Evolutionary conservation across 2,888 invertebrate species (phyloP).

Genomic region (Octodonta nipae): DNA sequence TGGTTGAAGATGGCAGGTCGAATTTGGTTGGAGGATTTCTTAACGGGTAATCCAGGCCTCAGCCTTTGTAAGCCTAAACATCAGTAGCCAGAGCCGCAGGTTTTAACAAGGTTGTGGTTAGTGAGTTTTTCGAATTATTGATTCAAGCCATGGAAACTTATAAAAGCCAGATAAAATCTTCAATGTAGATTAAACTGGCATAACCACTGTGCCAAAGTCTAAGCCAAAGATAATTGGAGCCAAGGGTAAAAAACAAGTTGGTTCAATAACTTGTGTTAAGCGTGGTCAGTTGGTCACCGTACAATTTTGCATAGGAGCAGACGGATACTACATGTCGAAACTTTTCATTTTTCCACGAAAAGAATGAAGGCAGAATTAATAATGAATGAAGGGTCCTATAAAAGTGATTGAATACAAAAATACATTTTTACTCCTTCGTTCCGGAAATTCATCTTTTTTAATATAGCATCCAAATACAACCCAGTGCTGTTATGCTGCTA

Average conservation of each 20-base stretch:
- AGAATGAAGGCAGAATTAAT: constrained; percentile 1
- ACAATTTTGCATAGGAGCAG: not conserved
- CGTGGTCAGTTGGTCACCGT: not conserved
- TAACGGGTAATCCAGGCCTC: not conserved
- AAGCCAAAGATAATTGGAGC: not conserved
- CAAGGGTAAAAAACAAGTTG: constrained; percentile 1
- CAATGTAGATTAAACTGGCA: not conserved
- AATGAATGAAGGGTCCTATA: not conserved
- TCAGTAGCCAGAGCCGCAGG: not conserved
- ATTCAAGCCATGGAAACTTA: not conserved
- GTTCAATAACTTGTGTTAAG: not conserved
- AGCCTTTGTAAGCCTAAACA: not conserved
- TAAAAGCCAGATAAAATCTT: not conserved
- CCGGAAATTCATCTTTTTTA: not conserved
- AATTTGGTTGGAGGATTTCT: not conserved
- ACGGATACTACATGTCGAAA: not conserved
- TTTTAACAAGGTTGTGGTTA: not conserved
- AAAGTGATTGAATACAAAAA: not conserved
- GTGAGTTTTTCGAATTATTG: not conserved
- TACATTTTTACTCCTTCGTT: not conserved
- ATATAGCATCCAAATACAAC: not conserved
- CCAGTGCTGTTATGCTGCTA: not conserved
- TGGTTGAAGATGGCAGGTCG: not conserved
- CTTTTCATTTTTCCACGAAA: not conserved
- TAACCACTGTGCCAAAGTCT: not conserved